A percentile compares a stretch with the other conserved stretches of the same genome.
Conservation (phyloP, 2,113 vertebrate species). For the Cryptomyrus ogoouensis region DNA sequence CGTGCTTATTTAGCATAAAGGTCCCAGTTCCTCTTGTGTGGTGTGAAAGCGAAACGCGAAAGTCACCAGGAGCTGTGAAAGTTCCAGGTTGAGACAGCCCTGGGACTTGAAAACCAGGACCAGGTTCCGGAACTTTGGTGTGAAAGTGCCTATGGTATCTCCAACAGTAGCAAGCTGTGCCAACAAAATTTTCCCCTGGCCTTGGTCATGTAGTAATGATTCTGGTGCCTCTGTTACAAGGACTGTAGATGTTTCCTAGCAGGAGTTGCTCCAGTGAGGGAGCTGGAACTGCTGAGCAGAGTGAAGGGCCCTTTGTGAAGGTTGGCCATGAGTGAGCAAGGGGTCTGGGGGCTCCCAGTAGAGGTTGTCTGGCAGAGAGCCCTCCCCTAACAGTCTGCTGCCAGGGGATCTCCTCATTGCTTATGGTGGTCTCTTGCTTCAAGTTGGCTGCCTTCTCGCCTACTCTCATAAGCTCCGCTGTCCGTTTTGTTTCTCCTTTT, state of each 20-base stretch:
- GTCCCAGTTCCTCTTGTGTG: background rate
- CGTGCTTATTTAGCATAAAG: too few relatives aligned
- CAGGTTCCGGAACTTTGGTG: background rate
- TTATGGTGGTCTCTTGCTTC: slow-evolving; percentile 47
- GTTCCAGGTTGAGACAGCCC: background rate
- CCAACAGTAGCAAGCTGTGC: background rate
- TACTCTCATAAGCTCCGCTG: slow-evolving; percentile 38
- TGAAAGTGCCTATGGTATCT: background rate
- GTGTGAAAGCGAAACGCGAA: background rate
- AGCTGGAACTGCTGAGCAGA: background rate
- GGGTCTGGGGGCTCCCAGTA: slow-evolving; percentile 17
- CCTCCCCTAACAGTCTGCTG: slow-evolving; percentile 43
- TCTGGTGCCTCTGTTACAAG: slow-evolving; percentile 19
- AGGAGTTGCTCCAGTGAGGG: background rate
- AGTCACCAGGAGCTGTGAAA: background rate
- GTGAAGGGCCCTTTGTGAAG: background rate
- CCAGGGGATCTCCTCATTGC: background rate
- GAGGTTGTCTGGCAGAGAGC: slow-evolving; percentile 33
- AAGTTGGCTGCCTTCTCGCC: background rate
- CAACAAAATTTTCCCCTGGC: background rate
- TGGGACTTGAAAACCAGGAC: background rate
- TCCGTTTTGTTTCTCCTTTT: slow-evolving; percentile 18
- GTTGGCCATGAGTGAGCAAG: slow-evolving; percentile 29
- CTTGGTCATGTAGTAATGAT: slow-evolving; percentile 1
- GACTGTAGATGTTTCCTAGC: slow-evolving; percentile 22